A percentile compares a stretch with the other conserved stretches of the same genome.
phyloP scores from a whole-genome alignment of 1,140 invertebrate species.

The Penaeus chinensis region DNA sequence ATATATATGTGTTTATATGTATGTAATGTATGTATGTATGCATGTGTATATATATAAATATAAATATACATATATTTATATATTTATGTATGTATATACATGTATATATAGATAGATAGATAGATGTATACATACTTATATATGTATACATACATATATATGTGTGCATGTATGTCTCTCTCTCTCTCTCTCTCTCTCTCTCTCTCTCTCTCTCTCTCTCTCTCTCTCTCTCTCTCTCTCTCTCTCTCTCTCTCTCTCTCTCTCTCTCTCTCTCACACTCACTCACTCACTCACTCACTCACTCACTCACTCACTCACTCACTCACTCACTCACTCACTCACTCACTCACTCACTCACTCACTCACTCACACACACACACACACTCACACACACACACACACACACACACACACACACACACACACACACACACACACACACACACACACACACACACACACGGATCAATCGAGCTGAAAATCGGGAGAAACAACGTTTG shows the following conservation, averaged over 20 bases:
- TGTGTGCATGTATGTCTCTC: too few species aligned
- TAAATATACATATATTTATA: conserved; percentile 25
- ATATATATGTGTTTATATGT: neutral
- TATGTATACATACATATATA: too few species aligned
- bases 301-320: neutral
- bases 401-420: neutral
- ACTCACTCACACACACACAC: too few species aligned
- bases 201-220: too few species aligned
- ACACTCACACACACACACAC: neutral
- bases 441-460: neutral
- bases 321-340: neutral
- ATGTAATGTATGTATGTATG: conserved; percentile 16
- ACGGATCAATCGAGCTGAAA: too few species aligned
- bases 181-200: too few species aligned
- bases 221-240: too few species aligned
- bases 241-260: too few species aligned
- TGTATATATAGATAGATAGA: neutral
- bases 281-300: neutral
- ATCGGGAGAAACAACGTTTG: too few species aligned
- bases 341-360: too few species aligned
- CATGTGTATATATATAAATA: conserved; percentile 16
- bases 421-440: neutral
- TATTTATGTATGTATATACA: neutral
- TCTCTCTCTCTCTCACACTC: neutral
- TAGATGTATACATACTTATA: neutral